Evolutionary conservation across 2,888 invertebrate species (phyloP), one percentile per base, ranked within the genome.

Genomic region (Timandra comae): DNA sequence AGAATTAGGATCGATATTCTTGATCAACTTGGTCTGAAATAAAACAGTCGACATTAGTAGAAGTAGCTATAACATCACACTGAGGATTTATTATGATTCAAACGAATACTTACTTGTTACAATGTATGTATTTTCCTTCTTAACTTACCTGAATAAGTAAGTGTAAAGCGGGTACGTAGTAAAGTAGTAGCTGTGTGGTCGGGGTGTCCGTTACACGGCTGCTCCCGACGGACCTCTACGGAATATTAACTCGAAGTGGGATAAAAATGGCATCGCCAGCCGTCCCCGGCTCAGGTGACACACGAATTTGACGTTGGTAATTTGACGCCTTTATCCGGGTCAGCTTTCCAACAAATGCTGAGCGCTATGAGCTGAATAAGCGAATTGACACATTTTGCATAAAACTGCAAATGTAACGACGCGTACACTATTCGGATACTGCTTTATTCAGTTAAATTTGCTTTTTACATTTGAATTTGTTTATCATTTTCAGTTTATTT

Each of bases 241-340:
- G 78, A 79, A 79, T 79, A 78, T 79, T 77, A 79, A 79, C 75
- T 74, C 59, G 52, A 62, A 73, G 72, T 70, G 68, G 71, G 71
- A 77, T 78, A 79, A 79, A 79, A 79, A 77, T 77, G 73, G 74
- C 71, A 63, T 50, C 63, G 57, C 56, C 58, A 56, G 56, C 53
- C 56, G 56, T 46, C 49, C 49, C 64, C 56, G 61, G 72, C 71
- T 77, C 78, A 78, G 78, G 78, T 79, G 76, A 76, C 74, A 58
- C 58, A 54, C 62, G 73, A 76, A 73, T 75, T 74, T 76, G 74
- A 78, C 77, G 73, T 65, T 64, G 66, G 76, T 75, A 76, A 78
- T 78, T 76, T 76, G 77, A 77, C 66, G 74, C 73, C 67, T 76
- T 76, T 78, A 78, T 78, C 73, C 73, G 71, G 76, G 70, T 72